Percentiles rank a stretch among this genome's conserved stretches.
Conservation (phyloP, 2,113 vertebrate species). For the Epinephelus lanceolatus region DNA sequence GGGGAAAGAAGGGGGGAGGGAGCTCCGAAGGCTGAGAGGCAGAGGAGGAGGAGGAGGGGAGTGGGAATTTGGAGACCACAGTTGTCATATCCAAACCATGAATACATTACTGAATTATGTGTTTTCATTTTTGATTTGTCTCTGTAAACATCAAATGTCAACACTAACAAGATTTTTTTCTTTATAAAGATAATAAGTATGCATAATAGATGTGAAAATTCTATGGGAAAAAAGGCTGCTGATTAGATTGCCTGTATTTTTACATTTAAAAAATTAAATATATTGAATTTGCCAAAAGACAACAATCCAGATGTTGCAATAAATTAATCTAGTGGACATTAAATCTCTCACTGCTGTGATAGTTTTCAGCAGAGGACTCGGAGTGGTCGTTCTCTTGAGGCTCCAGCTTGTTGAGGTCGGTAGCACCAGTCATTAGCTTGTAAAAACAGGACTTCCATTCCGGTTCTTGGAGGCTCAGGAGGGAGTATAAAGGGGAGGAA, state of each 20-base stretch:
- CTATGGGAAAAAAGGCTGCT: not conserved
- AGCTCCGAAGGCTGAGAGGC: conserved; percentile 19
- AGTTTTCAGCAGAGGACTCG: conserved; percentile 4
- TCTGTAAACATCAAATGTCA: conserved; percentile 1
- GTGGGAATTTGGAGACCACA: conserved; percentile 17
- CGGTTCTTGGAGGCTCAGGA: conserved; percentile 50
- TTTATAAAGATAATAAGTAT: not conserved
- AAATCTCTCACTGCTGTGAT: not conserved
- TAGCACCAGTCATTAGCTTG: conserved; percentile 72
- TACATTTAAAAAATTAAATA: not conserved
- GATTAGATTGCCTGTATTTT: not conserved
- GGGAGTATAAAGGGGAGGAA: conserved; percentile 38
- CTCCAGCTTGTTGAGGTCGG: conserved; percentile 34
- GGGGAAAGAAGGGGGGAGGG: conserved; percentile 65
- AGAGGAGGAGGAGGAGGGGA: conserved; percentile 4
- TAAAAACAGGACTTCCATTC: conserved; percentile 68
- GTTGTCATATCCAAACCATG: conserved; percentile 19
- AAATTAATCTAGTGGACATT: not conserved
- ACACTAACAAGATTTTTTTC: not conserved
- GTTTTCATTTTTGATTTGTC: not conserved
- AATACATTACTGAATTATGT: conserved; percentile 25
- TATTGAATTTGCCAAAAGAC: not conserved
- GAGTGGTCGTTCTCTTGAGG: conserved; percentile 12
- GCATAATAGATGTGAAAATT: not conserved
- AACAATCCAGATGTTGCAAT: not conserved